Percentiles rank a stretch among this genome's conserved stretches.
Conservation (phyloP, 1,140 invertebrate genomes). For the Drosophila gunungcola region DNA sequence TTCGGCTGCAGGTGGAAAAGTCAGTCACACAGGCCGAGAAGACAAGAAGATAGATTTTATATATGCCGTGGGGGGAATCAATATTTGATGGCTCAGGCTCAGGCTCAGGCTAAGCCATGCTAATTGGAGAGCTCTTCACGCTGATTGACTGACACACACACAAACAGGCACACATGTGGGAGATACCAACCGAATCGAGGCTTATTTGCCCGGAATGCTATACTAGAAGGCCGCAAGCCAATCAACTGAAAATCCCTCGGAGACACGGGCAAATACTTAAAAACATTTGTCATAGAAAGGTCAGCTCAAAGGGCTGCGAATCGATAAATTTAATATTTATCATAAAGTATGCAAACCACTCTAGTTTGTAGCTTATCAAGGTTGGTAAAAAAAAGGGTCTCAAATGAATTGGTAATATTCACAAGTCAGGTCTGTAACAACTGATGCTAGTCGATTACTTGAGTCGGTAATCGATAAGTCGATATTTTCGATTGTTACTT, state of each 20-base stretch:
- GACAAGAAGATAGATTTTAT: background rate
- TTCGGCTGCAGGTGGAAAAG: constrained; percentile 17
- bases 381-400: background rate
- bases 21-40: constrained; percentile 2
- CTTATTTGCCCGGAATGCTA: constrained; percentile 21
- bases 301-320: background rate
- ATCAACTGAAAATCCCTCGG: constrained; percentile 34
- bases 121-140: constrained; percentile 46
- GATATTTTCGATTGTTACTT: too few relatives aligned
- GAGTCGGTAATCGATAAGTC: too few relatives aligned
- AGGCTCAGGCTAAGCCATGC: constrained; percentile 22
- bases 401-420: background rate
- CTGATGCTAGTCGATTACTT: too few relatives aligned
- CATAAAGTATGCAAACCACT: constrained; percentile 1
- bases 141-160: constrained; percentile 34
- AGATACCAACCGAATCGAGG: constrained; percentile 30
- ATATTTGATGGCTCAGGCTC: constrained; percentile 26
- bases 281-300: constrained; percentile 20
- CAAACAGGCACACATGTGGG: constrained; percentile 5
- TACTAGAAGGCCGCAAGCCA: constrained; percentile 31
- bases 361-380: background rate
- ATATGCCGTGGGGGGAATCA: constrained; percentile 19
- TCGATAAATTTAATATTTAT: constrained; percentile 13
- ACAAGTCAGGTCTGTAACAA: background rate
- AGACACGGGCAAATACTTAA: constrained; percentile 20